Percentiles rank a stretch among this genome's conserved stretches.
phyloP scores from a whole-genome alignment of 2,797 vertebrate genomes.

The Hoplostethus mediterraneus region DNA sequence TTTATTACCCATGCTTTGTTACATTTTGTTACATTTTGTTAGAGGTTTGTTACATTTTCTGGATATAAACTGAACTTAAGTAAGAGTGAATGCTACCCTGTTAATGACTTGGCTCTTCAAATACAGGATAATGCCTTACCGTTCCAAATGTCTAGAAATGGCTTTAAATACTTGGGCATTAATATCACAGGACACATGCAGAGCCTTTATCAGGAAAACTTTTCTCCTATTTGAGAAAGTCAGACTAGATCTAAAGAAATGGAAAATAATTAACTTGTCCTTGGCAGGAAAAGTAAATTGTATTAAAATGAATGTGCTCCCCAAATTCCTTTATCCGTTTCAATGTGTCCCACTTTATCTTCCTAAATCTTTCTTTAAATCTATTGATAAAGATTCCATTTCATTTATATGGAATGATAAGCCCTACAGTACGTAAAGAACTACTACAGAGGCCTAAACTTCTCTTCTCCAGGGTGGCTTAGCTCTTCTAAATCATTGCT shows the following conservation, averaged over 20 bases:
- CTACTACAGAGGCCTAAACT: background rate
- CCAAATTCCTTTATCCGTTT: background rate
- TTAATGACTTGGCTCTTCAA: slow-evolving; percentile 14
- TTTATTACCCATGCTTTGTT: background rate
- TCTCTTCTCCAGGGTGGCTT: background rate
- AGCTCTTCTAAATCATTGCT: too few species aligned
- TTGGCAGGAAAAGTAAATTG: slow-evolving; percentile 2
- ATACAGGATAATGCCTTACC: too few species aligned
- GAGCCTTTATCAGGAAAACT: background rate
- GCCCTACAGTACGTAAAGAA: too few species aligned
- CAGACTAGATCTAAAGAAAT: background rate
- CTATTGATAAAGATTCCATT: background rate
- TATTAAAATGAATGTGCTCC: background rate
- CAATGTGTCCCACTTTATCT: slow-evolving; percentile 4
- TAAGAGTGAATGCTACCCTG: slow-evolving; percentile 18
- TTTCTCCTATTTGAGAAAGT: slow-evolving; percentile 19
- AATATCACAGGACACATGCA: background rate
- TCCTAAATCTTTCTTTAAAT: background rate
- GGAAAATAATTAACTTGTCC: background rate
- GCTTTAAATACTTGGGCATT: slow-evolving; percentile 20
- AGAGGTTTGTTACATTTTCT: too few species aligned
- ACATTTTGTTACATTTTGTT: too few species aligned
- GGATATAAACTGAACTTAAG: too few species aligned
- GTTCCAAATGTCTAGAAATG: slow-evolving; percentile 4
- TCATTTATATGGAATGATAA: background rate